Base-by-base conservation (phyloP, 2,888 invertebrate species). In the Parnassius orleans region DNA sequence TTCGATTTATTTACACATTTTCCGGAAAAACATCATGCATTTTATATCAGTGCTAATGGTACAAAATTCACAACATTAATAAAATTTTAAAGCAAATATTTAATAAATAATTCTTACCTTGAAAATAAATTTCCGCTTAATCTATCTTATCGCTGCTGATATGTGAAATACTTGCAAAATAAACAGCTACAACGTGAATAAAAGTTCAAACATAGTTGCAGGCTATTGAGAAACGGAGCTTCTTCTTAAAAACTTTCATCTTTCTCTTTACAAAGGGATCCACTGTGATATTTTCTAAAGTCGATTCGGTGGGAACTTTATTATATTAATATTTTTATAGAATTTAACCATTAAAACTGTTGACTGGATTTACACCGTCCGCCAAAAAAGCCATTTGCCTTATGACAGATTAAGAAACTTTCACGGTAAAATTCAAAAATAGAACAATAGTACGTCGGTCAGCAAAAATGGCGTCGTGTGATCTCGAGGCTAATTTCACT, bases 181-280 rank as follows among this genome's bases (percentile, higher is more conserved):
- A 42, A 57, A 62, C 50, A 67, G 60, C 50, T 66, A 69, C 61
- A 65, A 63, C 48, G 61, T 46, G 33, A 47, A 66, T 68, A 19
- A 70, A 70, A 70, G 68, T 75, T 73, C 74, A 80, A 65, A 74
- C 69, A 65, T 69, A 74, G 70, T 73, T 70, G 12, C 69, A 78
- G 68, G 75, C 77, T 91, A 91, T 90, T 57, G 90, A 90, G 75
- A 91, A 91, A 71, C 90, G 86, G 11, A 91, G 72, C 68, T 91
- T 91, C 75, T 91, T 91, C 77, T 91, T 91, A 67, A 91, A 91
- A 74, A 90, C 75, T 90, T 89, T 90, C 90, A 91, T 91, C 72
- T 90, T 91, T 81, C 84, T 87, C 68, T 82, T 89, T 74, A 90
- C 82, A 75, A 87, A 85, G 48, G 84, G 84, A 85, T 86, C 86